Conservation (phyloP, 2,797 vertebrate genomes). For the Coilia nasus region DNA sequence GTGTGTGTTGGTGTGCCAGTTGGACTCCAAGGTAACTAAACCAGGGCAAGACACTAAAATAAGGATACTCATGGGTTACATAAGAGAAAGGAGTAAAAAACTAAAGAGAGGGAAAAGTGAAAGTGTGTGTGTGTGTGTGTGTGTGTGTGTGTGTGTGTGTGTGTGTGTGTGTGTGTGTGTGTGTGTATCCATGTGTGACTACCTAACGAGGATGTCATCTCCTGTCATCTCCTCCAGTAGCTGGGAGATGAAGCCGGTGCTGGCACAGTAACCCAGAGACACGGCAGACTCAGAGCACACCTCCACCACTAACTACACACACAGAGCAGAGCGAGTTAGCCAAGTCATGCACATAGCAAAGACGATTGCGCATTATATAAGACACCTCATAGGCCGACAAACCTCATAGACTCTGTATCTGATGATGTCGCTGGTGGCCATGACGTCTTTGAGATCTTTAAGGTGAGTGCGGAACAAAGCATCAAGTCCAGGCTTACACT, state of each 20-base stretch:
- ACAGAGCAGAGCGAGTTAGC: background rate
- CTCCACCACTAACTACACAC: slow-evolving; percentile 84
- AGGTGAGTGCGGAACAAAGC: slow-evolving; percentile 84
- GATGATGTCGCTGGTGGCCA: slow-evolving; percentile 85
- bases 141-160: no score
- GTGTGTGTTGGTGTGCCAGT: background rate
- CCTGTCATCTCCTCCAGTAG: slow-evolving; percentile 89
- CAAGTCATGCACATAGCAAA: slow-evolving; percentile 2
- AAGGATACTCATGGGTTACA: slow-evolving; percentile 13
- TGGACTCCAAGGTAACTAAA: slow-evolving; percentile 1
- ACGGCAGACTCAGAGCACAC: slow-evolving; percentile 85
- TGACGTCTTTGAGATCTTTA: slow-evolving; percentile 84
- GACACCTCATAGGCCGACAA: background rate
- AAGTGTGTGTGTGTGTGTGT: no score
- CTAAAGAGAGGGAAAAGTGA: background rate
- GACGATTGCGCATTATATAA: background rate
- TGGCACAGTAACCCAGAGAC: slow-evolving; percentile 86
- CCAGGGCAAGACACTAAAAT: slow-evolving; percentile 15
- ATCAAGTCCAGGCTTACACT: slow-evolving; percentile 83
- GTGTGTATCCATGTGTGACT: background rate
- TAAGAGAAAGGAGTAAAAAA: slow-evolving; percentile 10
- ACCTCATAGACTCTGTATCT: slow-evolving; percentile 97
- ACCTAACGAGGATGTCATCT: slow-evolving; percentile 92
- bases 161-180: no score
- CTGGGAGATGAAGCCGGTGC: slow-evolving; percentile 83